phyloP scores from a whole-genome alignment of 2,888 invertebrate genomes.

The Cryptus viduatorius region DNA sequence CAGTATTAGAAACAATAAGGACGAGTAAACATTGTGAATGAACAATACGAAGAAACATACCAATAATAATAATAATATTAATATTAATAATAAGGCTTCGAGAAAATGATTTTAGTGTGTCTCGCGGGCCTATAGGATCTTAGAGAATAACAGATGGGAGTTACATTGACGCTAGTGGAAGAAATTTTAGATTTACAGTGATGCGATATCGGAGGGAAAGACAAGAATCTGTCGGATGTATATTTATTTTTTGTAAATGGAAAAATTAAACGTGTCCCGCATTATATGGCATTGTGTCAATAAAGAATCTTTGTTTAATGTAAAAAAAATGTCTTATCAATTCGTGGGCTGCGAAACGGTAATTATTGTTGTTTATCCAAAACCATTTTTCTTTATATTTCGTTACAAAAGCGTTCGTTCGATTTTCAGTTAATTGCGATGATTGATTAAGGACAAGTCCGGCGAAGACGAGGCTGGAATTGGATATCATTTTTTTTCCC shows the following conservation, averaged over 20 bases:
- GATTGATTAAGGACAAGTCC: no score
- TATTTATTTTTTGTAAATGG: constrained; percentile 75
- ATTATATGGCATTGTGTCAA: constrained; percentile 47
- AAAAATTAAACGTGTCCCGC: constrained; percentile 48
- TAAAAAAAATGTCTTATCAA: constrained; percentile 3
- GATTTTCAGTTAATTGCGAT: background rate
- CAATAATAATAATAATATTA: constrained; percentile 38
- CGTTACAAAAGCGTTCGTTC: background rate
- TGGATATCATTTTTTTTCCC: constrained; percentile 12
- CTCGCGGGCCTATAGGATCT: constrained; percentile 23
- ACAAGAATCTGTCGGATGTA: constrained; percentile 68
- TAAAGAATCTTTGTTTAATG: constrained; percentile 61
- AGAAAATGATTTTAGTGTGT: constrained; percentile 16
- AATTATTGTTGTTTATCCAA: background rate
- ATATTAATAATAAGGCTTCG: constrained; percentile 20
- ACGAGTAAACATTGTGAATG: constrained; percentile 16
- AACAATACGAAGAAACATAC: constrained; percentile 48
- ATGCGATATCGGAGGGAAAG: constrained; percentile 33
- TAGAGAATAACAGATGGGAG: constrained; percentile 1
- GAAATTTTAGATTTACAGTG: constrained; percentile 51
- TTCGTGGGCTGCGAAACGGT: background rate
- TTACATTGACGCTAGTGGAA: constrained; percentile 13
- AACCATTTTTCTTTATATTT: background rate
- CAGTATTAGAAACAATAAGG: constrained; percentile 32
- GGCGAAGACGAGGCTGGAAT: no score